A percentile compares a stretch with the other conserved stretches of the same genome.
These are phyloP conservation scores for Sebastes cheni DNA, from an alignment of 2,797 vertebrate species.

Conservation along the genomic window DNA sequence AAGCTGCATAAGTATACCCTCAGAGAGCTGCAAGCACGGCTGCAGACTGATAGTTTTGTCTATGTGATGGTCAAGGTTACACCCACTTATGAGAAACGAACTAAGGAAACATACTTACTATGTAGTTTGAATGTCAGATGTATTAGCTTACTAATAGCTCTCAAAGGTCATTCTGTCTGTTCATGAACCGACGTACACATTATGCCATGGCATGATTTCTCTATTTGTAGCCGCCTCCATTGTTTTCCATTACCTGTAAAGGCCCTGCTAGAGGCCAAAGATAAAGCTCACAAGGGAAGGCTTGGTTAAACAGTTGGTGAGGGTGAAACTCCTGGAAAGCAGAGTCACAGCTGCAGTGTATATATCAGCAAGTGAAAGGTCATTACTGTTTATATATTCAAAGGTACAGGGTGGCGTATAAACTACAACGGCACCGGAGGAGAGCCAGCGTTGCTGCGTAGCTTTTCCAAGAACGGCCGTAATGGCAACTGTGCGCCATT, in stretches of 20 bases:
- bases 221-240: conserved; percentile 54
- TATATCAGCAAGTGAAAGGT: conserved; percentile 35
- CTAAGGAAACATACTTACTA: background rate
- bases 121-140: conserved; percentile 8
- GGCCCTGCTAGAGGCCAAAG: conserved; percentile 5
- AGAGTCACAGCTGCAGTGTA: background rate
- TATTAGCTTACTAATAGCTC: background rate
- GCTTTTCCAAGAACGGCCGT: conserved; percentile 48
- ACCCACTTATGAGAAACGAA: background rate
- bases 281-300: background rate
- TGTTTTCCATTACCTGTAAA: conserved; percentile 25
- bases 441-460: conserved; percentile 40
- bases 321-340: conserved; percentile 2
- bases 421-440: conserved; percentile 22
- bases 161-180: background rate
- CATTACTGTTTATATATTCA: conserved; percentile 28
- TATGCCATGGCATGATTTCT: conserved; percentile 35
- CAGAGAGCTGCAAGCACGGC: background rate
- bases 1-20: background rate
- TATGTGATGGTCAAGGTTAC: background rate
- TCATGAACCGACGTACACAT: conserved; percentile 25
- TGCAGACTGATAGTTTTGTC: background rate
- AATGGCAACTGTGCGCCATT: conserved; percentile 61
- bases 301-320: conserved; percentile 7
- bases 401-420: conserved; percentile 28